Percentiles rank a stretch among this genome's conserved stretches.
Conservation (phyloP, 2,113 vertebrate genomes). For the Anolis carolinensis region DNA sequence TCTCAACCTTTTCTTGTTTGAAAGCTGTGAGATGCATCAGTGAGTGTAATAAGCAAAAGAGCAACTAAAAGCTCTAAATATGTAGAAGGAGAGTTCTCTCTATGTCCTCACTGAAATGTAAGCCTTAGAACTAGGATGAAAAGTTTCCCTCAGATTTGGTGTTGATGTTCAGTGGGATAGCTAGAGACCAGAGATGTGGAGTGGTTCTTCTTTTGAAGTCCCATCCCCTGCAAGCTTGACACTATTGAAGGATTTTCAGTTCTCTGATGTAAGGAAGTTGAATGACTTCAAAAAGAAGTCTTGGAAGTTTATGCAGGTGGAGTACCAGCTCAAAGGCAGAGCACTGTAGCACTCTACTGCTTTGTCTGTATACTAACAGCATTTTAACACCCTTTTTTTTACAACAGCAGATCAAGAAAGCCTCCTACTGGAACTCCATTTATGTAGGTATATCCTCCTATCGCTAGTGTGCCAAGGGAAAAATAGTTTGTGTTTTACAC, state of each 20-base stretch:
- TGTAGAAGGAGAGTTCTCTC: not conserved
- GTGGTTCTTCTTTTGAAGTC: conserved; percentile 12
- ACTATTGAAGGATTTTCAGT: not conserved
- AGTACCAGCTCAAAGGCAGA: not conserved
- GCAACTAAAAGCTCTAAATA: not conserved
- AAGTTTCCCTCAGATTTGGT: not conserved
- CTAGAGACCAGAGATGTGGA: not conserved
- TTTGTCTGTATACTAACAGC: not conserved
- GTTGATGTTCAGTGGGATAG: not conserved
- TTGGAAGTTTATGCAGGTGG: not conserved
- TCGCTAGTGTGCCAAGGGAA: not conserved
- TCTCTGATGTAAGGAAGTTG: conserved; percentile 12
- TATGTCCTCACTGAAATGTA: not conserved
- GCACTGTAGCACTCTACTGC: not conserved
- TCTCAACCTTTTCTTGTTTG: too few species aligned
- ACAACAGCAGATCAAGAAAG: conserved; percentile 9
- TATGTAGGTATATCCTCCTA: not conserved
- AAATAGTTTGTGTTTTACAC: not conserved
- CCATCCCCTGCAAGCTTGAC: not conserved
- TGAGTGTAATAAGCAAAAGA: not conserved
- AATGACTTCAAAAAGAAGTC: conserved; percentile 1
- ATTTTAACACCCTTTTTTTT: conserved; percentile 11
- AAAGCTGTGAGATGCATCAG: not conserved
- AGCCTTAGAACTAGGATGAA: not conserved
- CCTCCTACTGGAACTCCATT: not conserved